Conservation (phyloP, 2,797 vertebrate species). For the Lagocephalus sceleratus region DNA sequence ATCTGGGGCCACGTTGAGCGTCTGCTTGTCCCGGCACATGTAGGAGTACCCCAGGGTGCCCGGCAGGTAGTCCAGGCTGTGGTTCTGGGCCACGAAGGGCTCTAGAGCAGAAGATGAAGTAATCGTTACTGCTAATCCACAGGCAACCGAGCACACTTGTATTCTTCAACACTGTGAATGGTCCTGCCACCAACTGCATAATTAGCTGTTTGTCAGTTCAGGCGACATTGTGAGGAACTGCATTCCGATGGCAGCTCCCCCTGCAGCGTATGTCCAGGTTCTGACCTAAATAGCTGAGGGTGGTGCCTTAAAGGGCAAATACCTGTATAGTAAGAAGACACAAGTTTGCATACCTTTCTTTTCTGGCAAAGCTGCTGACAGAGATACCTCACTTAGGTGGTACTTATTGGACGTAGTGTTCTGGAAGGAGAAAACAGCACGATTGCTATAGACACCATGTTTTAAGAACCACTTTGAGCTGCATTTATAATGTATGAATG, state of each 20-base stretch:
- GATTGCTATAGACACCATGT: slow-evolving; percentile 20
- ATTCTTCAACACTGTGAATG: too few relatives aligned
- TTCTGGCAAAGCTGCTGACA: slow-evolving; percentile 60
- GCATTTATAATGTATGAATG: not conserved
- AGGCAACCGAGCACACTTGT: too few relatives aligned
- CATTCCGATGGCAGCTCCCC: too few relatives aligned
- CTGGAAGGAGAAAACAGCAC: slow-evolving; percentile 52
- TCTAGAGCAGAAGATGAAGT: slow-evolving; percentile 30
- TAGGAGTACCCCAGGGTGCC: slow-evolving; percentile 86
- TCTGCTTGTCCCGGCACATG: slow-evolving; percentile 85
- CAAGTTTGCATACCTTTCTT: slow-evolving; percentile 57
- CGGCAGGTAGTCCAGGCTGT: slow-evolving; percentile 79
- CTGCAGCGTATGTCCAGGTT: too few relatives aligned
- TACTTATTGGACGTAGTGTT: slow-evolving; percentile 74
- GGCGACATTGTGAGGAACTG: too few relatives aligned
- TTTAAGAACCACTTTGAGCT: slow-evolving; percentile 6
- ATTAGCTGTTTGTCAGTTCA: too few relatives aligned
- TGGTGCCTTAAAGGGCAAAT: not conserved
- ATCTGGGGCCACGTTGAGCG: slow-evolving; percentile 64
- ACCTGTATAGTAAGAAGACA: not conserved
- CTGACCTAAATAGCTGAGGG: too few relatives aligned
- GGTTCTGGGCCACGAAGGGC: slow-evolving; percentile 58
- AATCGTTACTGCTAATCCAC: not conserved
- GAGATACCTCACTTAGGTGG: slow-evolving; percentile 64
- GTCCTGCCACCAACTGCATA: too few relatives aligned